Evolutionary conservation across 2,888 invertebrate species (phyloP), one percentile per base, ranked within the genome.

Genomic region (Rhamnusium bicolor): DNA sequence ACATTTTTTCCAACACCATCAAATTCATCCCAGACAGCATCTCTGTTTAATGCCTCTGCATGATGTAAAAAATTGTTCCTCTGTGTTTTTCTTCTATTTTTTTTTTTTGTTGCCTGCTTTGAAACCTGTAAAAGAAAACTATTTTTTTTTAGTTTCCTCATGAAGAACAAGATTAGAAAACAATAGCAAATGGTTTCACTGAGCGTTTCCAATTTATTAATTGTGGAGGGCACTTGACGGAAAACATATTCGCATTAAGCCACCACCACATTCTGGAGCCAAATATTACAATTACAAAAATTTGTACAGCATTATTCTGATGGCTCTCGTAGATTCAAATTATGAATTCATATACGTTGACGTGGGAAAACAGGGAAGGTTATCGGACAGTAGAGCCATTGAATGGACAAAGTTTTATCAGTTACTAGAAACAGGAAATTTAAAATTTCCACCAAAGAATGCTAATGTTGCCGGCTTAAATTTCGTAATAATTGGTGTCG

Each of bases 231-330:
- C 40, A 60, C 8, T 4, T 73, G 69, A 73, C n/a, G 73, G 73
- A 1, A 70, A 73, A 40, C 70, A 69, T 47, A 70, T 70, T 29
- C 65, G 65, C 3, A 73, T 73, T 10, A 27, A 47, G 14, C 69
- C 70, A 29, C 73, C 65, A 27, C 65, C 49, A 53, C 14, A 53
- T 53, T 53, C 67, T 29, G 71, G 68, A 40, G 63, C 73, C 29
- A 32, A 32, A 24, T 75, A 69, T 18, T 76, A 71, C 53, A 73
- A 76, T 47, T 69, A 76, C 19, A 73, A 76, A 18, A 67, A 69
- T 2, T 68, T 65, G 24, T 68, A 70, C 40, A 70, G 70, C 40
- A 53, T 75, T 6, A 53, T 70, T 19, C 58, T 72, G 27, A 72
- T 72, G 69, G 72, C 75, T 1, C n/a, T 72, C 18, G 72, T 72